Conservation (phyloP, 2,797 vertebrate genomes). For the Brotula barbata region DNA sequence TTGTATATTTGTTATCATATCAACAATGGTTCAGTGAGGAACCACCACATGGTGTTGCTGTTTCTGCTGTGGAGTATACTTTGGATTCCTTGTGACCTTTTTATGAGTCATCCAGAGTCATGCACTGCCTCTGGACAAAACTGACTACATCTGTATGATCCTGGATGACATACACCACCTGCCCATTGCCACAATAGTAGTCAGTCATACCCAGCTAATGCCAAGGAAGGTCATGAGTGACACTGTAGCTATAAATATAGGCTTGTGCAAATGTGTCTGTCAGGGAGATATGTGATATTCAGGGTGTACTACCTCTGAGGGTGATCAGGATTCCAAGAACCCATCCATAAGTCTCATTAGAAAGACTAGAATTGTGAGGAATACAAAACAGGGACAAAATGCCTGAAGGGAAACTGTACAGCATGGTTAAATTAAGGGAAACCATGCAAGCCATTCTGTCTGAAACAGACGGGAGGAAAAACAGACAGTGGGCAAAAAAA, state of each 20-base stretch:
- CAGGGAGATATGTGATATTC: constrained; percentile 16
- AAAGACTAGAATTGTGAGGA: constrained; percentile 20
- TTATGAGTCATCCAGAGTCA: background rate
- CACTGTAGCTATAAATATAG: background rate
- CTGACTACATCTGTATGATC: background rate
- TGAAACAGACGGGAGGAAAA: constrained; percentile 17
- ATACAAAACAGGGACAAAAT: constrained; percentile 9
- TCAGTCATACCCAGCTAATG: background rate
- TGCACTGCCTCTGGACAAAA: background rate
- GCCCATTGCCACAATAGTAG: background rate
- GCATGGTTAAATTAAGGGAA: constrained; percentile 36
- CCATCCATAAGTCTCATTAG: constrained; percentile 26
- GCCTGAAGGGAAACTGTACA: constrained; percentile 28
- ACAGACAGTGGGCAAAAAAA: constrained; percentile 40
- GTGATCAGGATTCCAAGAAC: constrained; percentile 40
- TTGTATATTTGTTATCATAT: constrained; percentile 17
- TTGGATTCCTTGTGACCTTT: background rate
- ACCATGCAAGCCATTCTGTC: constrained; percentile 34
- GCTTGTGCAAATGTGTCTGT: background rate
- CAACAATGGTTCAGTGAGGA: constrained; percentile 5
- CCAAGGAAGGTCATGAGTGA: background rate
- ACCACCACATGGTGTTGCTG: constrained; percentile 2
- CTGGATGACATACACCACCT: constrained; percentile 5
- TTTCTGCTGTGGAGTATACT: constrained; percentile 1
- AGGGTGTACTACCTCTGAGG: constrained; percentile 14